Evolutionary conservation across 2,113 vertebrate genomes (phyloP), one percentile per base, ranked within the genome.

Genomic region (Oncorhynchus clarkii): DNA sequence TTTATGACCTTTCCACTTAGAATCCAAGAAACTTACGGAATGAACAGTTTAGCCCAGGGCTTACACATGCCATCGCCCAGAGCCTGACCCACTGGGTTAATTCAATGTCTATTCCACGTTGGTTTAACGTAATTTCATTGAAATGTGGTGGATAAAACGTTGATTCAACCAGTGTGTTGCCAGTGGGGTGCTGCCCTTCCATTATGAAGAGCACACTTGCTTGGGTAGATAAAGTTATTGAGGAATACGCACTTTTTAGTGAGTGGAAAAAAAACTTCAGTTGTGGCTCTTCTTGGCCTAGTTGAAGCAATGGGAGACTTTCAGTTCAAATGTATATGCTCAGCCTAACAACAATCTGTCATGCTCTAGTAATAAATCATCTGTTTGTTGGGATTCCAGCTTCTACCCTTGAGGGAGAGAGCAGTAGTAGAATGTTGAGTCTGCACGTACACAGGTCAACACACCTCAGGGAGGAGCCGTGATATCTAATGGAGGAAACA

Each of bases 1-100:
- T 88, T 78, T 77, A 69, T 84, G 84, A 88, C 85, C 87, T 83
- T 51, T 82, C 75, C 51, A 72, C 77, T 78, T 34, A 75, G 48
- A 65, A 78, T 78, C 76, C 77, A 45, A 84, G 75, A 20, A 51
- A 67, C 31, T 70, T 71, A 68, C 70, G 60, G 72, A 79, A 45
- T 67, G 67, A 62, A 73, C 72, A 39, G 64, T 79, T 85, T 12
- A 72, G 24, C 78, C 78, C 16, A 18, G 64, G 80, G 72, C 71
- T 1, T 69, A 72, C 64, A 70, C 54, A 49, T 67, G 65, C 29
- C 45, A 69, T 71, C 5, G 26, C 64, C 72, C 45, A 29, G 20
- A 3, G 39, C 39, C 39, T 45, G 39, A 11, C 39, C 39, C 39
- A 45, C 39, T 11, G 39, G 39, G 39, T 11, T 3, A 45, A 45